Base-by-base conservation (phyloP, 2,113 vertebrate species). In the Empidonax traillii region DNA sequence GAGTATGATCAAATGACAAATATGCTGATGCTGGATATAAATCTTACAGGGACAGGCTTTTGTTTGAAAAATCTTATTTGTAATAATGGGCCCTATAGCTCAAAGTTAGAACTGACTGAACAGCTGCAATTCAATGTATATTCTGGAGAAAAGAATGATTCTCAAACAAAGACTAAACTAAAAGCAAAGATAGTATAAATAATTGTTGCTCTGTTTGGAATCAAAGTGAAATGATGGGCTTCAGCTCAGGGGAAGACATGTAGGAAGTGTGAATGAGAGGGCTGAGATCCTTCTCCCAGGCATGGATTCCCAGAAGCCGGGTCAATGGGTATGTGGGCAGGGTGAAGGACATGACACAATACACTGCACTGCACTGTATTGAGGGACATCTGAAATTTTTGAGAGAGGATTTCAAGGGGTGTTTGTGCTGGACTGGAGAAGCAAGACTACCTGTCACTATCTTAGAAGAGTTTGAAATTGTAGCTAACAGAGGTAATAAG, bases 261-360 rank as follows among this genome's bases (percentile, higher is more conserved):
- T 15, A 67, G 9, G 21, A 18, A 52, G 18, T 62, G 35, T 77
- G 63, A 56, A 17, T 18, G 37, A 39, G 12, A 16, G 5, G 6
- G 8, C 16, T 85, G 53, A 55, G 18, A 51, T 25, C 13, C 14
- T 72, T 83, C 35, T 86, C 37, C 13, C 8, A 75, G 1, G 16
- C 22, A 43, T 0, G 0, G 0, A 21, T 35, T 62, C 9, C 16
- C 53, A 85, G 10, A 6, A 46, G 6, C 7, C 55, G 9, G 31
- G 22, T 31, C 37, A 80, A 9, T 41, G 33, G 47, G 31, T 68
- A 8, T 12, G 15, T 23, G 46, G 63, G 13, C 19, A 66, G 14
- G 19, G 51, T 47, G 20, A 47, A 12, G 8, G 15, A 14, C 27
- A 16, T 0, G 3, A 30, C 37, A 25, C 22, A 35, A 35, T 35